Percentiles rank a stretch among this genome's conserved stretches.
Evolutionary conservation across 2,888 invertebrate species (phyloP).

Genomic region (Amiota mariae): DNA sequence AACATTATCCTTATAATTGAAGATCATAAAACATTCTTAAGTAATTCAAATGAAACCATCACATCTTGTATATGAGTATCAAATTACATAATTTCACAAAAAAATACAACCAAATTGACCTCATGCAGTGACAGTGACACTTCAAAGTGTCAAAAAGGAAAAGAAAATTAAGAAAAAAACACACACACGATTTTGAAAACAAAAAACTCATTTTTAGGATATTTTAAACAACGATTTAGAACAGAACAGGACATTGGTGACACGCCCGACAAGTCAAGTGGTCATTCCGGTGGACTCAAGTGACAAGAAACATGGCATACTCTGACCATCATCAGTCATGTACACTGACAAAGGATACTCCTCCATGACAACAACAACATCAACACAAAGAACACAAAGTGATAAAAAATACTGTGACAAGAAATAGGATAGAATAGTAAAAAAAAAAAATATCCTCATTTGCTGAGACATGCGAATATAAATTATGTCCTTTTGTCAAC

Average conservation of each 20-base stretch:
- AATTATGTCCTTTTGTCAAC: conserved; percentile 53
- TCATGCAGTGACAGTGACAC: background rate
- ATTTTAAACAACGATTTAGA: background rate
- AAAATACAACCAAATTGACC: background rate
- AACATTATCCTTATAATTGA: too few relatives aligned
- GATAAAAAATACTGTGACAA: background rate
- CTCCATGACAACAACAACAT: conserved; percentile 32
- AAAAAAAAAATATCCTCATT: background rate
- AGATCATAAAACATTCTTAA: too few relatives aligned
- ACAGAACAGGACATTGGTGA: background rate
- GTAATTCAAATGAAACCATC: too few relatives aligned
- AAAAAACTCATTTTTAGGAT: background rate
- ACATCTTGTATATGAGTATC: too few relatives aligned
- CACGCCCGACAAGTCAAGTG: conserved; percentile 44
- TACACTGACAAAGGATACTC: conserved; percentile 41
- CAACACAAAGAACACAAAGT: background rate
- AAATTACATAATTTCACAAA: too few relatives aligned
- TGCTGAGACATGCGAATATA: conserved; percentile 48
- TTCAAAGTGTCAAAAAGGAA: background rate
- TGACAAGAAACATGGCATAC: conserved; percentile 45
- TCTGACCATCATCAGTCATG: conserved; percentile 54
- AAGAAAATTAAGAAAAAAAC: background rate
- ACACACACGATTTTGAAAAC: background rate
- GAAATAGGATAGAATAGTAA: background rate
- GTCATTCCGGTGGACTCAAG: conserved; percentile 41